These are phyloP conservation scores for Otis tarda DNA, from an alignment of 2,113 vertebrate species.

Conservation along the genomic window DNA sequence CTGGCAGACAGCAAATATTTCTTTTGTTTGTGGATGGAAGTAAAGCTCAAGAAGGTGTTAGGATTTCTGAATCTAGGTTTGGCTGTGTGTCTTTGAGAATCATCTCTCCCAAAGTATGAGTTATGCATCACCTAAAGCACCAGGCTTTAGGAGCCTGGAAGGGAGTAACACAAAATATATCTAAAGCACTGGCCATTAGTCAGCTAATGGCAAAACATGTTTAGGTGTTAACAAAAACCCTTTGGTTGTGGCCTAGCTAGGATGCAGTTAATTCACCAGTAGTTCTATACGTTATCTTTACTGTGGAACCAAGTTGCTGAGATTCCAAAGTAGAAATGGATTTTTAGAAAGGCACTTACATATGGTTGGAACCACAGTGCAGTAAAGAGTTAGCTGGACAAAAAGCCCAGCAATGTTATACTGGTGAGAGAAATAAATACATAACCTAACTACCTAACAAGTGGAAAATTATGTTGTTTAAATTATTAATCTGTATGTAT, in stretches of 20 bases:
- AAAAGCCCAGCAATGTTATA: conserved; percentile 1
- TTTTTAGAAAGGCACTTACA: conserved; percentile 39
- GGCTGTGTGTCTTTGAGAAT: not conserved
- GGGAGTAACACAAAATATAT: not conserved
- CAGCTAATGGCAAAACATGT: not conserved
- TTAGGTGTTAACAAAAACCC: not conserved
- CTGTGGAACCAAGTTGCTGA: not conserved
- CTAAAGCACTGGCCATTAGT: not conserved
- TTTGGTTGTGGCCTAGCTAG: not conserved
- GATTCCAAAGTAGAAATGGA: not conserved
- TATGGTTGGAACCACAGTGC: not conserved
- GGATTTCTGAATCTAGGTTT: not conserved
- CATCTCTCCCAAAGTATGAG: not conserved
- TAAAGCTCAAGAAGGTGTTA: not conserved
- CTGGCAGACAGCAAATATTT: not conserved
- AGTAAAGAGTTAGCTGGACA: not conserved
- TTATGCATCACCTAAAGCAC: not conserved
- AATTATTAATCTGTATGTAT: conserved; percentile 48
- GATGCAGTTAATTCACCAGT: not conserved
- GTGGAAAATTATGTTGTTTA: conserved; percentile 12
- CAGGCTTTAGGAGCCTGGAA: not conserved
- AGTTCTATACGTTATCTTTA: not conserved
- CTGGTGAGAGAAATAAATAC: conserved; percentile 45
- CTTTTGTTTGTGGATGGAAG: not conserved
- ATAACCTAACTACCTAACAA: not conserved